Evolutionary conservation across 1,140 invertebrate genomes (phyloP).

Genomic region (Ceratina japonica): DNA sequence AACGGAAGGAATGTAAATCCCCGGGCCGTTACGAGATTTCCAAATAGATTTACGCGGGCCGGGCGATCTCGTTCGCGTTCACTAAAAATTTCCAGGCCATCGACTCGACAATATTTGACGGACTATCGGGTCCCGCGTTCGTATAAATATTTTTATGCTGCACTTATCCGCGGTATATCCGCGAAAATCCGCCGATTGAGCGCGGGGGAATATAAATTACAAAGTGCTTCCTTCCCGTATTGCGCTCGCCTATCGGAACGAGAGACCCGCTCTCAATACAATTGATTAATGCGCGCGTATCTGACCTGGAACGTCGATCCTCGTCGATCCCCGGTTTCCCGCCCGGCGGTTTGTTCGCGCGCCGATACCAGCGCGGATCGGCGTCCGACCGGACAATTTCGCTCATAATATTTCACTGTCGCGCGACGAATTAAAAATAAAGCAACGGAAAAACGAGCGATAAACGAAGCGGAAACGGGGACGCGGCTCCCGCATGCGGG

Average conservation of each 20-base stretch:
- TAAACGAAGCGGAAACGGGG: not conserved
- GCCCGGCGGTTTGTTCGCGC: slow-evolving; percentile 9
- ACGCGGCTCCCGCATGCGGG: not conserved
- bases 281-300: too few relatives aligned
- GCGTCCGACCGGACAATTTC: slow-evolving; percentile 6
- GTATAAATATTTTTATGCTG: too few relatives aligned
- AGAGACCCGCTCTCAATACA: not conserved
- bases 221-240: slow-evolving; percentile 6
- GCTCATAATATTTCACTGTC: slow-evolving; percentile 32
- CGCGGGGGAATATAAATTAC: not conserved
- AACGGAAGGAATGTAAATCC: too few relatives aligned
- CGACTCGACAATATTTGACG: not conserved
- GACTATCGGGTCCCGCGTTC: not conserved
- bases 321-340: not conserved
- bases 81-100: not conserved
- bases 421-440: slow-evolving; percentile 2
- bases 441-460: not conserved
- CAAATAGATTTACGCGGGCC: not conserved
- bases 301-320: not conserved
- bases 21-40: too few relatives aligned
- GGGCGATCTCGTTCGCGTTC: too few relatives aligned
- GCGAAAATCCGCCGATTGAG: not conserved
- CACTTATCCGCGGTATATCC: not conserved
- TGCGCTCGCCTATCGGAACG: slow-evolving; percentile 1
- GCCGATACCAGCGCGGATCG: slow-evolving; percentile 1